Evolutionary conservation across 2,888 invertebrate genomes (phyloP), one percentile per base, ranked within the genome.

Genomic region (Uropetala carovei): DNA sequence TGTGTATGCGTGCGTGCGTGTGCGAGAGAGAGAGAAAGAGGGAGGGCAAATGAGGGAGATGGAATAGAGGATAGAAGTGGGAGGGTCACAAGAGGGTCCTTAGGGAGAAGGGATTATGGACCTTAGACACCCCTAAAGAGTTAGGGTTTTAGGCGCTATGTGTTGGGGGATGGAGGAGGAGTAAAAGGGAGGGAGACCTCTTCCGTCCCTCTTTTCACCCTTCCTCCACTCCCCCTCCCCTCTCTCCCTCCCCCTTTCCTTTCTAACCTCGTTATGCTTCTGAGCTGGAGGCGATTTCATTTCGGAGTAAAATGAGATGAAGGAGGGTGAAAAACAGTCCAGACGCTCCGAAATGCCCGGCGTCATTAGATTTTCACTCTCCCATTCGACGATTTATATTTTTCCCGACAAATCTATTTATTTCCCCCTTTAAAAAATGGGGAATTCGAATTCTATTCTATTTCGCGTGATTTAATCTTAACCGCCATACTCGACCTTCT

Each of bases 231-330:
- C 43, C 5, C 43, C 43, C 43, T 13, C 57, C 85, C 22, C 18
- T n/a, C n/a, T 57, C 11, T 59, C 86, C 14, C 27, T 16, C 86
- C 60, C 82, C 30, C 27, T 18, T 59, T 86, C 64, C 89, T 43
- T 64, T 89, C 43, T 89, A 89, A 89, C 89, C 89, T 89, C 89
- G 89, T 89, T 89, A 89, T 64, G 89, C 43, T 14, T 8, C 56
- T n/a, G 86, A 86, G 86, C 60, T 86, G 89, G n/a, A 89, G 89
- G 89, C 89, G 89, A 89, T 89, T 75, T 89, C 89, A 89, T 89
- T 89, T 89, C 43, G 64, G 89, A 89, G 64, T 43, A 89, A 89
- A 64, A 89, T 89, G 89, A 43, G 89, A 89, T 89, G 43, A 43
- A 43, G 43, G 43, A 43, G 43, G 43, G 43, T 43, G 43, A 64